Base-by-base conservation (phyloP, 1,140 invertebrate species). In the Cataglyphis hispanica region DNA sequence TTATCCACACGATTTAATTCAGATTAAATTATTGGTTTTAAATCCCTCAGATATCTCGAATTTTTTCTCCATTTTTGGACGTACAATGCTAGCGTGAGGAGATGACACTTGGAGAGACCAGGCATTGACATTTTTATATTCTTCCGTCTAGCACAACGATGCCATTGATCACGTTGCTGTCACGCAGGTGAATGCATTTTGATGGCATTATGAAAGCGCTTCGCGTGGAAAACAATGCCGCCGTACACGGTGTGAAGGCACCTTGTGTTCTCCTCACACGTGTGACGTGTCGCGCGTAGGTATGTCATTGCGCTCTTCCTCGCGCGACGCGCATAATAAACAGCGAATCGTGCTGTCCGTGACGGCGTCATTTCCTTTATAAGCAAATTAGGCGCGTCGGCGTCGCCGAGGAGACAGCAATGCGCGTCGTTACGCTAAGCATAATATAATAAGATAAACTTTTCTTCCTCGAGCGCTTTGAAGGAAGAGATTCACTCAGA, bases 141-240 rank as follows among this genome's bases (percentile, higher is more conserved):
- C 53, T 43, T 72, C 78, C 43, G 66, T 80, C 64, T 61, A 11
- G 27, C 40, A 60, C 78, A 72, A 72, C 78, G 66, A 58, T 25
- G 66, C 66, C 78, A 81, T 81, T 81, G 78, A 81, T 81, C 78
- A 72, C 78, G 66, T 25, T 34, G 64, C 34, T 81, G 78, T 81
- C 78, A 81, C 66, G 78, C 78, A 27, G 34, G 66, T 72, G 78
- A 81, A 81, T 81, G 66, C 53, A 43, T 58, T 81, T 81, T 22
- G 78, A 81, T 72, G 78, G 50, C 66, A 53, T 50, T 43, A 37
- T 56, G 78, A 81, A 56, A 70, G 66, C 50, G 66, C 66, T 37
- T 67, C 22, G 19, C 50, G 34, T 56, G 66, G 64, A 56, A 72
- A 81, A 81, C 78, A 81, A 81, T 81, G 50, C 78, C 78, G 22